Base-by-base conservation (phyloP, 1,140 invertebrate species). In the Brachionus calyciflorus region DNA sequence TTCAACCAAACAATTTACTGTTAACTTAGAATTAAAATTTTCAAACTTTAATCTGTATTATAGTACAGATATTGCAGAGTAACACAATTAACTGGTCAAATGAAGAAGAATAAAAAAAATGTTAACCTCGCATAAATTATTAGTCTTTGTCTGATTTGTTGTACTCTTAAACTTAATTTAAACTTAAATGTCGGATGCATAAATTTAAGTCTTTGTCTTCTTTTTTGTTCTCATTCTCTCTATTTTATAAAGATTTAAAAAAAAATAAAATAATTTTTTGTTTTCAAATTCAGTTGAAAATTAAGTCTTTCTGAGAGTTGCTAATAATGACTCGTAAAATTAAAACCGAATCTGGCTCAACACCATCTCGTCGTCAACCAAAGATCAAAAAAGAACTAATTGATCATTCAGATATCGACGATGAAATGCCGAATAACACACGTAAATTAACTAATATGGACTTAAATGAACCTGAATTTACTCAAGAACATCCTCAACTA, bases 121-220 rank as follows among this genome's bases (percentile, higher is more conserved):
- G n/a, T 37, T 60, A 60, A 19, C 55, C n/a, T n/a, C 37, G 55
- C 55, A 60, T 60, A 60, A 60, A 60, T 60, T 60, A 60, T 60
- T 60, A 60, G 55, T 60, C 55, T 60, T 60, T 60, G 55, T 60
- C 55, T 60, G 30, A 60, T 9, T 33, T 19, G 28, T 17, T 60
- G 30, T n/a, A 60, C 55, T 60, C 30, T 60, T 60, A 60, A 60
- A 60, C 55, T 60, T 60, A 60, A 5, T 33, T 60, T 60, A 60
- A 60, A 60, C 55, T 60, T 60, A 60, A 5, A 60, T 60, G 55
- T 60, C 55, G 55, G 55, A 60, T 60, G 19, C 37, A 37, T 41
- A 60, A 28, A 60, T 60, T 60, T 60, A 60, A 37, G 37, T 37
- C 37, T 33, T 60, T 21, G 30, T 7, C 0, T 37, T 40, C 33